A percentile compares a stretch with the other conserved stretches of the same genome.
Evolutionary conservation across 2,797 vertebrate species (phyloP).

Genomic region (Acanthurus tractus): DNA sequence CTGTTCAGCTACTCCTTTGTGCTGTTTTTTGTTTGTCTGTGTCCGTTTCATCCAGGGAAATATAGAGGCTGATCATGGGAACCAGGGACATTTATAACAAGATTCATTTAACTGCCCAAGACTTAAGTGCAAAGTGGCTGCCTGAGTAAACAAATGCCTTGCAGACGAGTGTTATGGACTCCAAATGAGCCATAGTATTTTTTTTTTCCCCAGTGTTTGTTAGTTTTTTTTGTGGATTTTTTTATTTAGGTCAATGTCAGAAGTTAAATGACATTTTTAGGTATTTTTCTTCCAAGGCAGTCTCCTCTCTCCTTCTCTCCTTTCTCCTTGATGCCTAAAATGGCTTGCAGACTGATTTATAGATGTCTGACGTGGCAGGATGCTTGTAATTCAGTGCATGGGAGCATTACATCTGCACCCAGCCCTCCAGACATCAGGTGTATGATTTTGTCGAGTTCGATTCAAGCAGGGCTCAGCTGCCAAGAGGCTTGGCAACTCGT

Average conservation of each 20-base stretch:
- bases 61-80: conserved; percentile 50
- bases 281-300: conserved; percentile 36
- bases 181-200: background rate
- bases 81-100: conserved; percentile 53
- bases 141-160: conserved; percentile 45
- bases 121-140: conserved; percentile 53
- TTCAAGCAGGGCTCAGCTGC: conserved; percentile 63
- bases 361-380: conserved; percentile 54
- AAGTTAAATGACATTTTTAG: conserved; percentile 28
- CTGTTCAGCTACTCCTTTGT: conserved; percentile 50
- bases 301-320: conserved; percentile 4
- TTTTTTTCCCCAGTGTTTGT: conserved; percentile 6
- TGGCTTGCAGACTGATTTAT: conserved; percentile 61
- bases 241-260: conserved; percentile 24
- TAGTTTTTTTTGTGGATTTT: conserved; percentile 16
- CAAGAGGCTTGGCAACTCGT: conserved; percentile 57
- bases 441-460: conserved; percentile 54
- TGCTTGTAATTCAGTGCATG: conserved; percentile 64
- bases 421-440: conserved; percentile 63
- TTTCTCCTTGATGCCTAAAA: conserved; percentile 40
- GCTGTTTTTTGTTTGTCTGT: conserved; percentile 68
- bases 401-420: conserved; percentile 49
- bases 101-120: conserved; percentile 58
- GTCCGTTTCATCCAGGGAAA: conserved; percentile 56
- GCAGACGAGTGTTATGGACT: conserved; percentile 3